Percentiles rank a stretch among this genome's conserved stretches.
These are phyloP conservation scores for Drosophila flavopinicola DNA, from an alignment of 2,888 invertebrate species.

Conservation along the genomic window DNA sequence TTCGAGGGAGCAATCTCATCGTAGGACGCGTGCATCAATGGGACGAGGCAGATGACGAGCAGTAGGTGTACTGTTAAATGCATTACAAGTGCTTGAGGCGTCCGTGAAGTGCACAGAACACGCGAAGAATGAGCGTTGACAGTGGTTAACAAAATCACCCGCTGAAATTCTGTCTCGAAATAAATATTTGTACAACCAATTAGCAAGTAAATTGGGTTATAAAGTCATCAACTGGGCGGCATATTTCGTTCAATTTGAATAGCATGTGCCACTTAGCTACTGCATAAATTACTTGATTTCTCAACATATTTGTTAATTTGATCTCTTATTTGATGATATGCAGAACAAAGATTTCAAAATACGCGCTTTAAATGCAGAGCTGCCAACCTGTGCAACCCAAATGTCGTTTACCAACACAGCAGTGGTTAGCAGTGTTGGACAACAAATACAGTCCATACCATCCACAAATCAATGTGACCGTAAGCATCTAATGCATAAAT, in stretches of 20 bases:
- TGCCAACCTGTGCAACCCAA: constrained; percentile 5
- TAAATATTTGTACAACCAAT: constrained; percentile 39
- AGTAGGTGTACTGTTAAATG: constrained; percentile 16
- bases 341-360: constrained; percentile 8
- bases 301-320: constrained; percentile 14
- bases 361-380: background rate
- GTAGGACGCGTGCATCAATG: constrained; percentile 24
- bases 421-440: constrained; percentile 1
- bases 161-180: background rate
- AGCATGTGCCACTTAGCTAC: background rate
- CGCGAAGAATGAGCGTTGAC: constrained; percentile 16
- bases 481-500: background rate
- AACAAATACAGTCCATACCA: background rate
- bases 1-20: constrained; percentile 36
- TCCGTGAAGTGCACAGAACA: constrained; percentile 8
- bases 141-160: constrained; percentile 1
- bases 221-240: constrained; percentile 28
- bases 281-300: constrained; percentile 3
- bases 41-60: constrained; percentile 16
- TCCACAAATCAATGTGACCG: constrained; percentile 14
- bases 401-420: background rate
- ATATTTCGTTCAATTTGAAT: background rate
- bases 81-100: constrained; percentile 19
- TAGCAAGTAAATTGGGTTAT: constrained; percentile 58
- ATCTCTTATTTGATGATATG: background rate